Conservation (phyloP, 1,140 invertebrate species). For the Drosophila sp. region DNA sequence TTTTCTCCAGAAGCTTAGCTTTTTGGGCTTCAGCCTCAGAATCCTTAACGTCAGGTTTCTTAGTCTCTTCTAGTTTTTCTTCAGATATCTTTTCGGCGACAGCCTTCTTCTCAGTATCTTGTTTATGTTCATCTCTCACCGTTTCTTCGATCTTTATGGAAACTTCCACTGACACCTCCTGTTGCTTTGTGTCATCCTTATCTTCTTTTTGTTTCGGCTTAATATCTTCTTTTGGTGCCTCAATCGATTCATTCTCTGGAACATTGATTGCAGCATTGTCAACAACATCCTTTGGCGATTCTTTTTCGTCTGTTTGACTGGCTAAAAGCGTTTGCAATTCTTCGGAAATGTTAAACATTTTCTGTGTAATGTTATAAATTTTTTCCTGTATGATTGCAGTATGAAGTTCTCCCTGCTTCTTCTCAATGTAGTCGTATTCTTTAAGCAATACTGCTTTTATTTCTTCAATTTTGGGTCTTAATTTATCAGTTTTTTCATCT, state of each 20-base stretch:
- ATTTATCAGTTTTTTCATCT: slow-evolving; percentile 40
- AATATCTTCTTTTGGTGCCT: not conserved
- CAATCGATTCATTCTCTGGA: not conserved
- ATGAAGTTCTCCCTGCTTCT: slow-evolving; percentile 26
- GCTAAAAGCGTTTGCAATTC: slow-evolving; percentile 32
- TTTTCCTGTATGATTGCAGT: slow-evolving; percentile 43
- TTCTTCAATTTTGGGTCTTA: slow-evolving; percentile 49
- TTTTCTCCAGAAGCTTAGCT: too few species aligned
- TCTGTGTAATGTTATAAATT: slow-evolving; percentile 41
- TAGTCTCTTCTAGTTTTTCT: too few species aligned
- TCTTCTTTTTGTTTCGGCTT: not conserved
- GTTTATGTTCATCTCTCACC: too few species aligned
- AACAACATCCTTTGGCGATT: not conserved
- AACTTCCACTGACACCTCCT: too few species aligned
- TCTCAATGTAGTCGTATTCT: slow-evolving; percentile 63
- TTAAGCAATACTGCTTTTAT: slow-evolving; percentile 40
- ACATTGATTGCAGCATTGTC: not conserved
- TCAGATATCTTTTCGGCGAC: too few species aligned
- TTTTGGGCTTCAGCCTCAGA: too few species aligned
- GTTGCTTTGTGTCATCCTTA: not conserved
- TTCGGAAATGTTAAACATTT: slow-evolving; percentile 45
- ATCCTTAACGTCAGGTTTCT: too few species aligned
- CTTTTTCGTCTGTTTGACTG: not conserved
- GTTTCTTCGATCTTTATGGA: too few species aligned
- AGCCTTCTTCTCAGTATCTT: too few species aligned